Base-by-base conservation (phyloP, 53 echinoderm and acorn worm genomes). In the Holothuria leucospilota region DNA sequence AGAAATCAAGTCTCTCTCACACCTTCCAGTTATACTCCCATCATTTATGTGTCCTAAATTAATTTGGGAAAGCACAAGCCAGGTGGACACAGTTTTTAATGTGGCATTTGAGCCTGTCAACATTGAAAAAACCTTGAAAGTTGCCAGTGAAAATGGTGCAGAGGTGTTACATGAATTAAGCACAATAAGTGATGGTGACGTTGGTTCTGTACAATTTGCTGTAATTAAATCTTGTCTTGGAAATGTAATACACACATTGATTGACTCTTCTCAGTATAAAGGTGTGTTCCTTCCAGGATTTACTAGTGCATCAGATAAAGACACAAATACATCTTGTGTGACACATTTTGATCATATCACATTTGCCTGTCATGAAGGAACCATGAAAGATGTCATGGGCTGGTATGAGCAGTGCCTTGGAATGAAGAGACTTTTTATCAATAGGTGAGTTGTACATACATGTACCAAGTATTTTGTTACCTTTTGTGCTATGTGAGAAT, bases 301-400 rank as follows among this genome's bases (percentile, higher is more conserved):
- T 74, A 77, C 62, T 16, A 1, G 25, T 21, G 68, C 52, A 28
- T 41, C 64, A 49, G 69, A 70, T 20, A 60, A 69, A 51, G 30
- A 59, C 38, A 51, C 46, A 18, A 79, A 38, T 51, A 10, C 29
- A 21, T 46, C 40, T 12, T 39, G 26, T 8, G 68, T 91, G 15
- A 80, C 87, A 20, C 93, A 98, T 71, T 91, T 98, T 86, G 98
- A 98, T 86, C 98, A 98, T 81, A 88, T 97, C 46, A 98, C 98
- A 9, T 91, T 92, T 90, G 98, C 94, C 13, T 90, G 91, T 62
- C 91, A 90, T 59, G 88, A 88, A 13, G 98, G 92, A 20, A 59
- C 90, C 7, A 87, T 93, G n/a, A 81, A 90, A 75, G 68, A 87
- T 26, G 87, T 86, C 30, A 67, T 98, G 61, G 78, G 84, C 26